phyloP scores from a whole-genome alignment of 1,140 invertebrate genomes.

The Solenopsis fugax region DNA sequence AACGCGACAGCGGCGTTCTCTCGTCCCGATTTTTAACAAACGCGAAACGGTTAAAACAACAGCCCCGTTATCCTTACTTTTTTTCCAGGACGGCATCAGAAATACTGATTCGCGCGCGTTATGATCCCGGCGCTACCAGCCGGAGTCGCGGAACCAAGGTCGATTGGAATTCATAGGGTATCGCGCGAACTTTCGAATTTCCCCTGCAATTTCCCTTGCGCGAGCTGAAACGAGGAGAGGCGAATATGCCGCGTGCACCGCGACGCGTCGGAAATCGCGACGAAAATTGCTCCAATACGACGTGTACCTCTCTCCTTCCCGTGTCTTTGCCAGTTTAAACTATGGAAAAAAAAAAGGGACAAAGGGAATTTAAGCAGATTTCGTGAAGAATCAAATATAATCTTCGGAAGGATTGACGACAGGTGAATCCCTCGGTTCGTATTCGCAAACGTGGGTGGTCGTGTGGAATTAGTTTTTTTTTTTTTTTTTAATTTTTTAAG shows the following conservation, averaged over 20 bases:
- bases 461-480: neutral
- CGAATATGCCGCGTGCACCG: slow-evolving; percentile 69
- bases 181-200: slow-evolving; percentile 77
- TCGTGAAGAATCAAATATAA: neutral
- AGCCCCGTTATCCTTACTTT: neutral
- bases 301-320: neutral
- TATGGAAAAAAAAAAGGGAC: neutral
- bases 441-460: neutral
- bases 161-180: slow-evolving; percentile 76
- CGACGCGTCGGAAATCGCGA: slow-evolving; percentile 81
- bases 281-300: slow-evolving; percentile 79
- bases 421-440: slow-evolving; percentile 27
- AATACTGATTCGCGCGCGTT: slow-evolving; percentile 34
- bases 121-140: slow-evolving; percentile 34
- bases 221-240: slow-evolving; percentile 66
- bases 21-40: slow-evolving; percentile 13
- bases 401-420: slow-evolving; percentile 60
- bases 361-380: slow-evolving; percentile 12
- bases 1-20: neutral
- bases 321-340: neutral
- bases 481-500: neutral
- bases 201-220: slow-evolving; percentile 75
- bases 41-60: slow-evolving; percentile 9
- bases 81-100: slow-evolving; percentile 14
- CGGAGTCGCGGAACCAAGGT: slow-evolving; percentile 47